Evolutionary conservation across 2,113 vertebrate genomes (phyloP), one percentile per base, ranked within the genome.

Genomic region (Cyanoderma ruficeps): DNA sequence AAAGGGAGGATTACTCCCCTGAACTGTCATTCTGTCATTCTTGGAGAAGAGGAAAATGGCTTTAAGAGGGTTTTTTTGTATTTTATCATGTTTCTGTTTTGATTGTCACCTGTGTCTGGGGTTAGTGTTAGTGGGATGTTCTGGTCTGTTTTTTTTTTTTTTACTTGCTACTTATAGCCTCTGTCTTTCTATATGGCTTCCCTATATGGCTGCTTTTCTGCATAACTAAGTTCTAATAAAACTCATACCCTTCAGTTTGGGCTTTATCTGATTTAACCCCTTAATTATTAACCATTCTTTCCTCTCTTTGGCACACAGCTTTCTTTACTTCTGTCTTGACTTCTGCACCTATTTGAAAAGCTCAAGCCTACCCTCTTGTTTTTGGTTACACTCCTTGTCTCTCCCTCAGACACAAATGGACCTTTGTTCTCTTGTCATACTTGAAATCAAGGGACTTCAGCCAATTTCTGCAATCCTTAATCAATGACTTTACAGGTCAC

Each of bases 341-440:
- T 77, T 47, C 39, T 47, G 68, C 33, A 67, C 24, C n/a, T 63
- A 35, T 57, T 57, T 57, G 41, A 67, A 61, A 27, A 22, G 7
- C 24, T 83, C 19, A 53, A 64, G 23, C 30, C 55, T 70, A 28
- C 41, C 14, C 39, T 1, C 25, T 65, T 55, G 46, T 42, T 59
- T 79, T 37, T n/a, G 6, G 10, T 83, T 50, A 72, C 15, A 18
- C 10, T 69, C 53, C 44, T 33, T 17, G 12, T 63, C 49, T 41
- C 41, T 87, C 76, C 33, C 59, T 88, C 82, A 47, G 30, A 67
- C 49, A 93, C 44, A 96, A 96, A 50, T 57, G 20, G 6, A 47
- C 24, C 35, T 94, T 95, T 96, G 71, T 96, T 85, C 67, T 87
- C 71, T 67, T 83, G 42, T 91, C 81, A 71, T 52, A 77, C 44